Evolutionary conservation across 2,113 vertebrate species (phyloP), one percentile per base, ranked within the genome.

Genomic region (Brachypteracias leptosomus): DNA sequence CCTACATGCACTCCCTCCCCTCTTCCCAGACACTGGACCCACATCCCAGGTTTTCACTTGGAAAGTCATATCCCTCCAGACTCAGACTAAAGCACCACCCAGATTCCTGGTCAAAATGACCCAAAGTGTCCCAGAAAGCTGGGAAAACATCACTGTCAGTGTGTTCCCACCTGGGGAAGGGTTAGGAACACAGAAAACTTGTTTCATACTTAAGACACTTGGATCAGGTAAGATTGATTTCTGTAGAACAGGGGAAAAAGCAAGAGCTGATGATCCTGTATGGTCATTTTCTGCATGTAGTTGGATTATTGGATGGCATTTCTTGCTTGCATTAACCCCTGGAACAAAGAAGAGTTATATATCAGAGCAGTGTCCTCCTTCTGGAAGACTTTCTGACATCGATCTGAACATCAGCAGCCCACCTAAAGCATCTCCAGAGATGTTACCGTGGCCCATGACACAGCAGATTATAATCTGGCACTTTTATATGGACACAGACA

Each of bases 81-180:
- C 8, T 8, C 33, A 35, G 62, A 26, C 47, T 58, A 17, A 21
- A 54, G 33, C 35, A 61, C 38, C 77, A 10, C 4, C 17, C 22
- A 7, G 13, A 26, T 6, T 36, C n/a, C 44, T 8, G 49, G 5
- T 8, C 1, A 51, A 75, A 46, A 28, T 14, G 6, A 42, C 11
- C 10, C 26, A 36, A 5, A 6, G 25, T 28, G 24, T 6, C 8
- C 38, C 33, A 42, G 22, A 13, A 52, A 65, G 4, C 2, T 35
- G 20, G 8, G 38, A 62, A 62, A 72, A 8, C 5, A 17, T 14
- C 1, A 3, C 0, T 26, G 55, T 26, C 11, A 47, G 5, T 6
- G n/a, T n/a, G n/a, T n/a, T n/a, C 5, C 19, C n/a, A 33, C 19
- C 5, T 22, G 7, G 55, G 44, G 57, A 28, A 78, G 20, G 13